Base-by-base conservation (phyloP, 1,140 invertebrate genomes). In the Bombus soroeensis region DNA sequence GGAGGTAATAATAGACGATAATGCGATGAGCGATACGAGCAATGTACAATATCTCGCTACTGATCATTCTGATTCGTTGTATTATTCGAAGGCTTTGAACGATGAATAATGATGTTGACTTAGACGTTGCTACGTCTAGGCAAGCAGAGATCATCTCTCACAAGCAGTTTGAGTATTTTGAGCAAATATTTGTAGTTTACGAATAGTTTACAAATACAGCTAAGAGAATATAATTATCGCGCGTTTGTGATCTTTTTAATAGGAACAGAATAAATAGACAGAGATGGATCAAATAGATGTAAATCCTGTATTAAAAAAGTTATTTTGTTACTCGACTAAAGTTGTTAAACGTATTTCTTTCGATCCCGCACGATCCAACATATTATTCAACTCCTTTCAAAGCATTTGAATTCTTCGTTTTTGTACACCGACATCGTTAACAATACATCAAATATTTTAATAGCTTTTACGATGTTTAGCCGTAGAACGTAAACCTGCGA, bases 41-140 rank as follows among this genome's bases (percentile, higher is more conserved):
- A n/a, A 6, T 6, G 32, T 57, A 68, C n/a, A n/a, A 12, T 62
- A n/a, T n/a, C 34, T 68, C 37, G 12, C 4, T 59, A 47, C 28
- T 9, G 32, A 62, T 71, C 66, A 57, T 57, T 71, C 34, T 43
- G 66, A 79, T 84, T 71, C 64, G 22, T 74, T 39, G 53, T 57
- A 73, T 85, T 53, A 71, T 80, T 80, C 28, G 77, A 80, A 80
- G 76, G 39, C 76, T 80, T 85, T 85, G 68, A 85, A 80, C 83
- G 83, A 73, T 80, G 83, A 85, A 85, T 85, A 85, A 85, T 85
- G 83, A 85, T 80, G 83, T 85, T 85, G 66, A 85, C 77, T 62
- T 80, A 73, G 53, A 80, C 73, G 76, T 85, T 85, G 76, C 76
- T 85, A 73, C 41, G 76, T 85, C 83, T 85, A 85, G 75, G 66